Base-by-base conservation (phyloP, 2,113 vertebrate genomes). In the Chloropsis hardwickii region DNA sequence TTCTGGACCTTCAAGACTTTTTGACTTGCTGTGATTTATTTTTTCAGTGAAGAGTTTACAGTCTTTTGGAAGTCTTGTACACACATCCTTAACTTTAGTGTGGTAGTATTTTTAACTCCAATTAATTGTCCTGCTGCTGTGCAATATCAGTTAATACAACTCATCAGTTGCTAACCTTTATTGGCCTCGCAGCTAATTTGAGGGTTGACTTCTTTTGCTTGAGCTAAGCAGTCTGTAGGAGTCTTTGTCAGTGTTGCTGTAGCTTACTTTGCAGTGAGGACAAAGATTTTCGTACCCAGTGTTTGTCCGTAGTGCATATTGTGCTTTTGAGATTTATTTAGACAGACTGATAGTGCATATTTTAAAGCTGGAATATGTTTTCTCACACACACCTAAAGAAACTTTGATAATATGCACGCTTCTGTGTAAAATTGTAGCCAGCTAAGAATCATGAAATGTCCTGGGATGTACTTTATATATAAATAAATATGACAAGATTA, bases 331-430 rank as follows among this genome's bases (percentile, higher is more conserved):
- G 42, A 33, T 90, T 81, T 37, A n/a, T 69, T 85, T 71, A 86
- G 48, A 15, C n/a, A 51, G 25, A 27, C 5, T 11, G 5, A 16
- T 51, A n/a, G 31, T 16, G 3, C 0, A 0, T 81, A 17, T 71
- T 70, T 78, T 47, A 64, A 77, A 85, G 29, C 19, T 74, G 48
- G 10, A 78, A 13, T 58, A 21, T 53, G 6, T 53, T 92, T 92
- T 83, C 31, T 23, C 14, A 9, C 4, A 2, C 16, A 29, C 10
- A 45, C 3, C 21, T 83, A 14, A 66, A 64, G 37, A 67, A 80
- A 64, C 33, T 66, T 29, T 0, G 1, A 29, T n/a, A 35, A 12
- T 69, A 14, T 2, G 7, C 10, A 60, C 15, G 18, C 9, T 79
- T 89, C 24, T 67, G 19, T 67, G 13, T 61, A 40, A 86, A 81